Evolutionary conservation across 2,797 vertebrate genomes (phyloP).

Genomic region (Sebastes elongatus): DNA sequence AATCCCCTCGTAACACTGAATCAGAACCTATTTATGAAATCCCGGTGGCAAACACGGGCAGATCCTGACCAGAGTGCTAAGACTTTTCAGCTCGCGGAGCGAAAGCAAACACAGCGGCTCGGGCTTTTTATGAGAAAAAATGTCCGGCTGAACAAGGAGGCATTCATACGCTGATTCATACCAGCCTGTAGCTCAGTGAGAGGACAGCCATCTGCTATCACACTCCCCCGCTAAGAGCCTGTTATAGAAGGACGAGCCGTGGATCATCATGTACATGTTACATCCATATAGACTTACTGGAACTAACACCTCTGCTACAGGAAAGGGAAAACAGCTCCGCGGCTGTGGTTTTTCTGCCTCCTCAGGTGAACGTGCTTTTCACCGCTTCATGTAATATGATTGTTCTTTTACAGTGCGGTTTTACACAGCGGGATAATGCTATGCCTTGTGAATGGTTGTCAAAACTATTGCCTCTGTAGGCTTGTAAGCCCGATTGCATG

Average conservation of each 20-base stretch:
- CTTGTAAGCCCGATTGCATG: constrained; percentile 20
- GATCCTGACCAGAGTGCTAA: constrained; percentile 48
- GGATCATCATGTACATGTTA: constrained; percentile 75
- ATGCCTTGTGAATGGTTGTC: constrained; percentile 35
- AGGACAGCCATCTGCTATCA: constrained; percentile 77
- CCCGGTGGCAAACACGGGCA: constrained; percentile 49
- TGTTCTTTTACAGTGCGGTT: constrained; percentile 34
- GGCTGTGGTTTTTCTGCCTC: constrained; percentile 24
- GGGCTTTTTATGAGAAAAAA: constrained; percentile 77
- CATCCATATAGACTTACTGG: constrained; percentile 74
- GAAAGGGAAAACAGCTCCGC: constrained; percentile 33
- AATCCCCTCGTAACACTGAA: constrained; percentile 11
- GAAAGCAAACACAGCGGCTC: constrained; percentile 74
- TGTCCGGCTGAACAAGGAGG: constrained; percentile 79
- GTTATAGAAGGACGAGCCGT: constrained; percentile 60
- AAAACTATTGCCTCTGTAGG: constrained; percentile 20
- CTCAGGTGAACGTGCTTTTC: constrained; percentile 41
- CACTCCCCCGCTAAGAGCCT: constrained; percentile 72
- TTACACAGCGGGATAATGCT: constrained; percentile 8
- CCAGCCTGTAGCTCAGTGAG: constrained; percentile 61
- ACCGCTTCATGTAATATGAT: constrained; percentile 36
- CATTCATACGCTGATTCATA: constrained; percentile 82
- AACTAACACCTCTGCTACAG: constrained; percentile 65
- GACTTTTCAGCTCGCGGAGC: constrained; percentile 54
- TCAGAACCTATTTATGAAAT: constrained; percentile 61